Base-by-base conservation (phyloP, 1,140 invertebrate species). In the Littorina saxatilis region DNA sequence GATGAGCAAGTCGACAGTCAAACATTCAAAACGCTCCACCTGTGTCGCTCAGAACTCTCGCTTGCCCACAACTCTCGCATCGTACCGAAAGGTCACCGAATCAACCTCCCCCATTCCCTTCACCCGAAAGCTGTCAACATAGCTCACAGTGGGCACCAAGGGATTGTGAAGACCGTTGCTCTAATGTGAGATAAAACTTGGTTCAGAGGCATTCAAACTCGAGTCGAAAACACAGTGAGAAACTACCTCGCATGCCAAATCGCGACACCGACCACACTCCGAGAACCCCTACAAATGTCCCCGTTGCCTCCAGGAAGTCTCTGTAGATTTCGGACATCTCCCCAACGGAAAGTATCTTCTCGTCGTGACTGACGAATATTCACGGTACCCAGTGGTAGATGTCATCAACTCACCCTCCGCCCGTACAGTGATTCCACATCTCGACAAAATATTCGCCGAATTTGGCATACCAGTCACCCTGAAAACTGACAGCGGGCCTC, bases 301-400 rank as follows among this genome's bases (percentile, higher is more conserved):
- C 52, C 76, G 43, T 43, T 86, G n/a, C 86, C 86, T 20, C 29
- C 73, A 63, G 35, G 52, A 80, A 52, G 70, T 61, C 76, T 82
- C 84, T 61, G 47, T 23, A 39, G 83, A 58, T 58, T 87, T 50
- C 37, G 86, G 85, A 66, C 80, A 80, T 9, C 50, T 87, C 20
- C 86, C 84, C 29, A 80, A n/a, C 29, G 79, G 73, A 9, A 68
- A 88, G 35, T 85, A 86, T 66, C 20, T 87, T 23, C 52, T 87
- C 13, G 87, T 87, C 0, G n/a, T 87, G 2, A 82, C 82, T 17
- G 85, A 87, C 78, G 82, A 88, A 27, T 86, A 86, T 32, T 80
- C 84, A 1, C 50, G 81, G 23, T 86, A 79, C 17, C 84, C 84
- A n/a, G 84, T 83, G 23, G 81, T 84, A 3, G 79, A 39, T 5